These are phyloP conservation scores for Nilaparvata lugens DNA, from an alignment of 1,140 invertebrate genomes.

Conservation along the genomic window DNA sequence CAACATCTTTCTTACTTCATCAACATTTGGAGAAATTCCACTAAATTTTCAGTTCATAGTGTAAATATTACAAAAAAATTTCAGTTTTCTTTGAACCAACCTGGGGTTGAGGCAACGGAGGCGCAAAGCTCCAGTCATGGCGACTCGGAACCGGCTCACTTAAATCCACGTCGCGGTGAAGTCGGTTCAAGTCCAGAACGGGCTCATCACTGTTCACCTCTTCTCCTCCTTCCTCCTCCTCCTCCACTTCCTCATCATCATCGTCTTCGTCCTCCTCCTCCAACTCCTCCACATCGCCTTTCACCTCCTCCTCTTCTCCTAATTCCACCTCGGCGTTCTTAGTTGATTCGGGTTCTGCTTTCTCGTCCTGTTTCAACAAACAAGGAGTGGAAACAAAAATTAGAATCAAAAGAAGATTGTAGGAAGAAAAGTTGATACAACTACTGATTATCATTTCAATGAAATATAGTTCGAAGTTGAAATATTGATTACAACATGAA, in stretches of 20 bases:
- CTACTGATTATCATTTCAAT: no score
- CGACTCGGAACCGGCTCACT: constrained; percentile 35
- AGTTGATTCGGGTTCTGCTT: constrained; percentile 31
- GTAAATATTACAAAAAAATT: no score
- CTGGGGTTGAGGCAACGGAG: neutral
- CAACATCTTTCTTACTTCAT: no score
- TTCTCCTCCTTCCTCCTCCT: constrained; percentile 23
- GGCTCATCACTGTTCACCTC: constrained; percentile 23
- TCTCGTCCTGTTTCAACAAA: neutral
- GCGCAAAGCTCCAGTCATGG: constrained; percentile 1
- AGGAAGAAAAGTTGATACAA: no score
- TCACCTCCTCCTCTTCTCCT: constrained; percentile 15
- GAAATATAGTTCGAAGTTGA: no score
- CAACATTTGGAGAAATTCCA: no score
- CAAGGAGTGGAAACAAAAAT: neutral
- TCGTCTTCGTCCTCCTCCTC: neutral
- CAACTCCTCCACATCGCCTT: neutral
- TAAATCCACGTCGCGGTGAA: constrained; percentile 46
- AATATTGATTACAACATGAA: no score
- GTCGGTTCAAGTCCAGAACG: constrained; percentile 43
- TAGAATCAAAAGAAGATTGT: no score
- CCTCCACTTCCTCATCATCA: neutral
- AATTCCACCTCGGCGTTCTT: constrained; percentile 30
- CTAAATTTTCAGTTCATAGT: no score
- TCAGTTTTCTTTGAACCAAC: no score